These are phyloP conservation scores for Pholis gunnellus DNA, from an alignment of 2,113 vertebrate genomes.

Conservation along the genomic window DNA sequence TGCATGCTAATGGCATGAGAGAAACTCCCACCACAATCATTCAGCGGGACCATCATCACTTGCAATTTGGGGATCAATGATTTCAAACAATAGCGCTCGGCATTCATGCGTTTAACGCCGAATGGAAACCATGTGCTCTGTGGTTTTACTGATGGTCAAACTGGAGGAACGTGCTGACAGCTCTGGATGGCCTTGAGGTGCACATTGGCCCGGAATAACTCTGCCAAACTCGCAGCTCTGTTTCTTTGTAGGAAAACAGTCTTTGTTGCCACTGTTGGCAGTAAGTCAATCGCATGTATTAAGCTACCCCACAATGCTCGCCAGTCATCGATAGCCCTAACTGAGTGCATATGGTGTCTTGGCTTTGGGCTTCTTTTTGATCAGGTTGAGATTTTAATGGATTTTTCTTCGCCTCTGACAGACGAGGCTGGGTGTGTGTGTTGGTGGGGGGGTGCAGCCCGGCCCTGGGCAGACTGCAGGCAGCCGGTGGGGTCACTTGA, in stretches of 20 bases:
- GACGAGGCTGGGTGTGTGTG: conserved; percentile 65
- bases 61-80: conserved; percentile 64
- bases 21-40: conserved; percentile 50
- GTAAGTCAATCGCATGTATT: conserved; percentile 85
- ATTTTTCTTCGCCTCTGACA: conserved; percentile 79
- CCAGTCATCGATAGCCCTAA: conserved; percentile 85
- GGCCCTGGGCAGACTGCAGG: conserved; percentile 73
- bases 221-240: conserved; percentile 75
- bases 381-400: conserved; percentile 85
- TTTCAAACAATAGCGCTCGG: conserved; percentile 61
- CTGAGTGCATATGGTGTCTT: conserved; percentile 84
- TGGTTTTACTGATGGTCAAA: conserved; percentile 43
- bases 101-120: conserved; percentile 42
- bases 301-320: conserved; percentile 78
- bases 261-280: conserved; percentile 86
- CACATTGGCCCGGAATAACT: conserved; percentile 59
- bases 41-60: conserved; percentile 63
- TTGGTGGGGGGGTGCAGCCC: conserved; percentile 39
- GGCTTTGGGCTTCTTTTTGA: conserved; percentile 78
- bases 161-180: conserved; percentile 66
- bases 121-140: conserved; percentile 74
- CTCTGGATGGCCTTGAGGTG: conserved; percentile 60
- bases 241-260: conserved; percentile 77
- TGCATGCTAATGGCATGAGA: conserved; percentile 52
- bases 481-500: conserved; percentile 86